These are phyloP conservation scores for Drosophila paranaensis DNA, from an alignment of 2,888 invertebrate genomes.

Conservation along the genomic window DNA sequence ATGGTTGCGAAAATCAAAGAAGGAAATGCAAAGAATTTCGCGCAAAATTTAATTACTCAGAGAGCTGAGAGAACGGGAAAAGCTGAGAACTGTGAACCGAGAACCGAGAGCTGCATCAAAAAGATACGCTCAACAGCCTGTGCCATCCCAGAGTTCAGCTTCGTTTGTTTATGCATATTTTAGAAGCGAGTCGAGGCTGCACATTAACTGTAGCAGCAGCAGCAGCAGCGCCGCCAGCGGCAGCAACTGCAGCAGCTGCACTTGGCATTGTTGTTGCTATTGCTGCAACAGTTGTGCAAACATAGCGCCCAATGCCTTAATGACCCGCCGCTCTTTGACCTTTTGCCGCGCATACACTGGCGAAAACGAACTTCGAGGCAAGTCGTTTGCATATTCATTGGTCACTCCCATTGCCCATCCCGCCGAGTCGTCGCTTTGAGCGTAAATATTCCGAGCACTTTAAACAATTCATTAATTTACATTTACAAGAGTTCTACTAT, in stretches of 20 bases:
- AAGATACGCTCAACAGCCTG: constrained; percentile 31
- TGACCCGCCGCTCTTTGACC: constrained; percentile 64
- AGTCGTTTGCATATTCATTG: constrained; percentile 72
- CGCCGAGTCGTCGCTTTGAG: constrained; percentile 47
- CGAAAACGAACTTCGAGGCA: constrained; percentile 50
- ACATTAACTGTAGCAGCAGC: constrained; percentile 46
- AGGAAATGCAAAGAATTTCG: constrained; percentile 65
- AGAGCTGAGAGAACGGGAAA: constrained; percentile 1
- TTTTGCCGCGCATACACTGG: constrained; percentile 46
- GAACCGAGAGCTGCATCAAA: constrained; percentile 34
- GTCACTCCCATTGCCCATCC: constrained; percentile 37
- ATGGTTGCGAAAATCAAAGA: constrained; percentile 59
- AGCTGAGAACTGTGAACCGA: constrained; percentile 4
- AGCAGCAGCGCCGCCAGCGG: constrained; percentile 1
- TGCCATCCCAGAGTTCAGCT: constrained; percentile 44
- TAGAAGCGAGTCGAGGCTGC: constrained; percentile 34
- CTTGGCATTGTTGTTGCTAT: constrained; percentile 36
- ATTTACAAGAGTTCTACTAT: constrained; percentile 47
- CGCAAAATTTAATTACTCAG: constrained; percentile 69
- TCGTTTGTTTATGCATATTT: constrained; percentile 74
- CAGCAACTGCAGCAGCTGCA: constrained; percentile 25
- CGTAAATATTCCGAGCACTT: constrained; percentile 70
- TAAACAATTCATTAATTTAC: constrained; percentile 76
- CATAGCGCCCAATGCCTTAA: constrained; percentile 55
- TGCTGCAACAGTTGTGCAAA: constrained; percentile 44